phyloP scores from a whole-genome alignment of 2,113 vertebrate genomes.

The Crotophaga sulcirostris region DNA sequence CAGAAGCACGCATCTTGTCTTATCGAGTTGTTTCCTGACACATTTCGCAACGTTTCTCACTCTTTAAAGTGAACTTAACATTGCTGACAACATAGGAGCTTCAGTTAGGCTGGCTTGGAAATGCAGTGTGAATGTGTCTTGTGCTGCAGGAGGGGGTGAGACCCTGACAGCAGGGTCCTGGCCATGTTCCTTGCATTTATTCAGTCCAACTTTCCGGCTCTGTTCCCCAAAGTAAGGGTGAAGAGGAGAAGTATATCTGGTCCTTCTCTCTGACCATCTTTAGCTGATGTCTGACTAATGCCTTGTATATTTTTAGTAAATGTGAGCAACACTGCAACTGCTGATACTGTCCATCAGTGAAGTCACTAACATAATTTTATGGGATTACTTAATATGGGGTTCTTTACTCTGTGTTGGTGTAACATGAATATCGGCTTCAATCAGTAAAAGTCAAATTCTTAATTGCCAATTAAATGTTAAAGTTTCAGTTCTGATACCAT shows the following conservation, averaged over 20 bases:
- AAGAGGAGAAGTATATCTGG: not conserved
- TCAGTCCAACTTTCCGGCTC: not conserved
- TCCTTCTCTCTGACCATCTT: not conserved
- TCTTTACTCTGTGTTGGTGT: not conserved
- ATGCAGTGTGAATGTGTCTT: not conserved
- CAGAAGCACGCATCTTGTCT: constrained; percentile 58
- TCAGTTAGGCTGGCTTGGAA: constrained; percentile 53
- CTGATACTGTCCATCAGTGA: not conserved
- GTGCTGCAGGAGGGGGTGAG: not conserved
- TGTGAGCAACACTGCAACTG: not conserved
- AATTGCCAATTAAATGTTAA: constrained; percentile 12
- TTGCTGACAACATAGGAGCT: constrained; percentile 69
- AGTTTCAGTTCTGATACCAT: not conserved
- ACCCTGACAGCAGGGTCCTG: constrained; percentile 12
- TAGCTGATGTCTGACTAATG: not conserved
- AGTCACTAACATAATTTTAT: not conserved
- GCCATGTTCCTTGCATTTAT: not conserved
- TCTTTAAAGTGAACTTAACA: constrained; percentile 63
- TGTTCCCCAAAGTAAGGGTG: not conserved
- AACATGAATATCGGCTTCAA: not conserved
- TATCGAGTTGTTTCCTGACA: constrained; percentile 73
- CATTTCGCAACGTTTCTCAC: constrained; percentile 70
- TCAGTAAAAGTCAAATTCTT: constrained; percentile 17
- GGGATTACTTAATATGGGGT: not conserved
- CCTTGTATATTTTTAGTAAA: not conserved